These are phyloP conservation scores for Aphidoletes aphidimyza DNA, from an alignment of 2,888 invertebrate genomes.

Conservation along the genomic window DNA sequence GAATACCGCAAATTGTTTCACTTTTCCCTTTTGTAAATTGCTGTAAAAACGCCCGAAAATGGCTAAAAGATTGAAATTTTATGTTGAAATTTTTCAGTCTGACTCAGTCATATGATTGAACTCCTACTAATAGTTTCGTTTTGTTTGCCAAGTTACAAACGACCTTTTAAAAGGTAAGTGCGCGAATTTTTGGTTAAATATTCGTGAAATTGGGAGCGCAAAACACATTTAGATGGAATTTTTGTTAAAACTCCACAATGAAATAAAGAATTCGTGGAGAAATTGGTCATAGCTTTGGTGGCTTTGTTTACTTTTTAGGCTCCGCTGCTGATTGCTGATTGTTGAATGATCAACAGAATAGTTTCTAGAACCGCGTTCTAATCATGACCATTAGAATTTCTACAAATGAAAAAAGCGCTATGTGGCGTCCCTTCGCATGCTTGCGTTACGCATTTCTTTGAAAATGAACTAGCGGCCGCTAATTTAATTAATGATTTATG, in stretches of 20 bases:
- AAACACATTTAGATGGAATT: background rate
- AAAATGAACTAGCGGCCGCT: background rate
- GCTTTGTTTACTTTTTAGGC: background rate
- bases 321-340: too few species aligned
- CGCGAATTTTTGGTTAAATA: too few species aligned
- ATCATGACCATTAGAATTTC: background rate
- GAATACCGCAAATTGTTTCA: background rate
- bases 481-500: slow-evolving; percentile 7
- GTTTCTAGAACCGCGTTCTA: background rate
- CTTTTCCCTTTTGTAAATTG: slow-evolving; percentile 12
- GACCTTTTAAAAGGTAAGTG: too few species aligned
- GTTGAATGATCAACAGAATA: background rate
- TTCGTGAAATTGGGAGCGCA: background rate
- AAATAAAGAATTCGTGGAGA: background rate
- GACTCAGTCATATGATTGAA: too few species aligned
- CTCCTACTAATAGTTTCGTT: too few species aligned
- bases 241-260: background rate
- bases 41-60: background rate
- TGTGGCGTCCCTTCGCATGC: background rate
- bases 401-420: background rate
- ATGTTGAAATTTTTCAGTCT: too few species aligned
- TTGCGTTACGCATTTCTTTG: background rate
- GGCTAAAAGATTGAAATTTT: too few species aligned
- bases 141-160: too few species aligned
- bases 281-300: background rate